A percentile compares a stretch with the other conserved stretches of the same genome.
These are phyloP conservation scores for Polyploca ridens DNA, from an alignment of 2,888 invertebrate genomes.

Conservation along the genomic window DNA sequence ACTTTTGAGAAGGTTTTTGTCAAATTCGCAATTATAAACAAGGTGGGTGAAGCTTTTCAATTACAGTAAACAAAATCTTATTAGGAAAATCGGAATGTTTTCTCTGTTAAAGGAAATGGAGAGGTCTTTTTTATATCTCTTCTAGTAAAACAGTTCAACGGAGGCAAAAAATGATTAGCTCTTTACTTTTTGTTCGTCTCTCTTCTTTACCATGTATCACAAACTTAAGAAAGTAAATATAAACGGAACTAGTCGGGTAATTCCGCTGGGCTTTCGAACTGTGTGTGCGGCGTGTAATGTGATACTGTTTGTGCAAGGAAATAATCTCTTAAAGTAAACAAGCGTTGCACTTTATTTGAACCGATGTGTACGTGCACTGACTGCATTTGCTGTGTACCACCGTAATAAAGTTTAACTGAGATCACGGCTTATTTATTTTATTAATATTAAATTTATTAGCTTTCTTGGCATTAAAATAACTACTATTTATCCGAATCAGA, in stretches of 20 bases:
- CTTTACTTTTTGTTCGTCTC: constrained; percentile 11
- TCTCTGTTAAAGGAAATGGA: too few species aligned
- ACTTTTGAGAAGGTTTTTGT: too few species aligned
- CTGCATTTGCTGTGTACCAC: constrained; percentile 29
- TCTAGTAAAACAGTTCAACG: too few species aligned
- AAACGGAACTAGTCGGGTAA: constrained; percentile 62
- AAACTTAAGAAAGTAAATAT: constrained; percentile 58
- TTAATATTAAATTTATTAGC: neutral
- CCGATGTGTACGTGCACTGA: constrained; percentile 57
- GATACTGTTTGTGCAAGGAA: constrained; percentile 71
- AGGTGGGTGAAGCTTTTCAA: too few species aligned
- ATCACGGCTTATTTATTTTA: neutral
- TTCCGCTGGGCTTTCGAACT: constrained; percentile 62
- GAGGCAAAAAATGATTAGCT: neutral
- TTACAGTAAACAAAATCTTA: too few species aligned
- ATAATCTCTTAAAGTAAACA: constrained; percentile 77
- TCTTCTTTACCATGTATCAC: constrained; percentile 38
- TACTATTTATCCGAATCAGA: too few species aligned
- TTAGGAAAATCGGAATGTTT: too few species aligned
- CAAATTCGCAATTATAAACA: too few species aligned
- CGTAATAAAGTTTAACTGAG: constrained; percentile 16
- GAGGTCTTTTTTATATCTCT: too few species aligned
- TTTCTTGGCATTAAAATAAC: neutral
- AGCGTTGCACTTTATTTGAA: constrained; percentile 70
- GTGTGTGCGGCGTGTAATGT: constrained; percentile 56